Evolutionary conservation across 1,140 invertebrate genomes (phyloP).

Genomic region (Drosophila lowei): DNA sequence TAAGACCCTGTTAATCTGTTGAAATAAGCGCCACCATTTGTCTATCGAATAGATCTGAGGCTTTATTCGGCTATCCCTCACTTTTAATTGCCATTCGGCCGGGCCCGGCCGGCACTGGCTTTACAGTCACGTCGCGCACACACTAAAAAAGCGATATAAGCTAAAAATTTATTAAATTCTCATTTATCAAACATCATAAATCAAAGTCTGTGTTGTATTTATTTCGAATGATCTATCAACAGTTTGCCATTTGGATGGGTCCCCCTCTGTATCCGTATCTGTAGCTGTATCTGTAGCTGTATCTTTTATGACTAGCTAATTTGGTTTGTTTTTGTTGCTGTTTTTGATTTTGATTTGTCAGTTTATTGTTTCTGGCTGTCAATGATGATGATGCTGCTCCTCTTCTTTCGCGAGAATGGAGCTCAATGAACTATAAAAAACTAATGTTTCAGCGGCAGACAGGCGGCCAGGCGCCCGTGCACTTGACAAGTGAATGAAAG

Average conservation of each 20-base stretch:
- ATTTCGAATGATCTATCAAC: slow-evolving; percentile 75
- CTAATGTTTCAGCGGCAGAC: slow-evolving; percentile 54
- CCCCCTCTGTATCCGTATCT: no score
- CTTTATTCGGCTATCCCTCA: slow-evolving; percentile 6
- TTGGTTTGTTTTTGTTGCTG: slow-evolving; percentile 41
- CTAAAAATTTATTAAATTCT: slow-evolving; percentile 77
- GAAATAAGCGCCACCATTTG: slow-evolving; percentile 72
- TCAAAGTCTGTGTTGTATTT: slow-evolving; percentile 60
- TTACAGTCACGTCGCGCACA: slow-evolving; percentile 9
- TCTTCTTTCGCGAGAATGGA: slow-evolving; percentile 29
- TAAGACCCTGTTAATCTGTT: slow-evolving; percentile 65
- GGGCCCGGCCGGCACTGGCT: no score
- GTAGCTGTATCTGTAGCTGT: not conserved
- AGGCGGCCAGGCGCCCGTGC: slow-evolving; percentile 51
- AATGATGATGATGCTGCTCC: slow-evolving; percentile 37
- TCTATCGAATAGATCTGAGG: slow-evolving; percentile 35
- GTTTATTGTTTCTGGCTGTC: slow-evolving; percentile 55
- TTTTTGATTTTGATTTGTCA: slow-evolving; percentile 72
- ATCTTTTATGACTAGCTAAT: slow-evolving; percentile 76
- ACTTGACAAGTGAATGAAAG: slow-evolving; percentile 69
- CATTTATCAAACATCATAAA: slow-evolving; percentile 80
- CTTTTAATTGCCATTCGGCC: slow-evolving; percentile 53
- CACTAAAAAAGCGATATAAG: slow-evolving; percentile 52
- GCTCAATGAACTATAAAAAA: slow-evolving; percentile 76
- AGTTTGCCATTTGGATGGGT: slow-evolving; percentile 65